These are phyloP conservation scores for Gymnodraco acuticeps DNA, from an alignment of 2,797 vertebrate genomes.

Conservation along the genomic window DNA sequence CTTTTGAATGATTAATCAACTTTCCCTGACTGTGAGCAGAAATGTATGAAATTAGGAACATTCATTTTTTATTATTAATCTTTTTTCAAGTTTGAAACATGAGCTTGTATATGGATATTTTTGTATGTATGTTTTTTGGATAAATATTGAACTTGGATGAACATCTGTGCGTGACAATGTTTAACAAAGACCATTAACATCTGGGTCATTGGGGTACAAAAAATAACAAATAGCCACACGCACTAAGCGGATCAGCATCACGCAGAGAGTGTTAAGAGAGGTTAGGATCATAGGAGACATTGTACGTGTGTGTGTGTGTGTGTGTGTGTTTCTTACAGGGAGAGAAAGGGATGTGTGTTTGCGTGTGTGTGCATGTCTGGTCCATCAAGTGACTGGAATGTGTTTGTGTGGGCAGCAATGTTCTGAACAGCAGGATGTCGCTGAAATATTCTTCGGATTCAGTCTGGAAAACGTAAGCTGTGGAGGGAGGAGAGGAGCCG, in stretches of 20 bases:
- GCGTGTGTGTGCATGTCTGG: conserved; percentile 53
- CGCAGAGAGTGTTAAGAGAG: conserved; percentile 50
- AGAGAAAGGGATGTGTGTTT: background rate
- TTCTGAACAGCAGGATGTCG: conserved; percentile 64
- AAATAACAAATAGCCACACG: conserved; percentile 30
- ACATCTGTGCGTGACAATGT: conserved; percentile 17
- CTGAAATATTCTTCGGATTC: conserved; percentile 62
- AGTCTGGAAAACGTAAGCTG: conserved; percentile 29
- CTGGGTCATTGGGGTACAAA: conserved; percentile 43
- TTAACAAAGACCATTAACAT: conserved; percentile 33
- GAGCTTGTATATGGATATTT: conserved; percentile 24
- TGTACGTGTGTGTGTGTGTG: background rate
- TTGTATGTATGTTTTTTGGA: conserved; percentile 28
- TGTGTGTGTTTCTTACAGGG: background rate
- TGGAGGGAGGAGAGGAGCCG: conserved; percentile 42
- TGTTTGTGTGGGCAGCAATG: conserved; percentile 71
- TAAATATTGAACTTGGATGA: conserved; percentile 35
- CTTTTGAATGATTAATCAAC: conserved; percentile 3
- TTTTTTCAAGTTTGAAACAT: background rate
- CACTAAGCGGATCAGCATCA: conserved; percentile 28
- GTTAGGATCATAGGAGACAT: conserved; percentile 47
- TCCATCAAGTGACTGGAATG: conserved; percentile 80
- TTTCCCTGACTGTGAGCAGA: background rate
- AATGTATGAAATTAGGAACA: no score
- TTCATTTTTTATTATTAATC: conserved; percentile 32